Evolutionary conservation across 1,140 invertebrate genomes (phyloP), one percentile per base, ranked within the genome.

Genomic region (Bombus huntii): DNA sequence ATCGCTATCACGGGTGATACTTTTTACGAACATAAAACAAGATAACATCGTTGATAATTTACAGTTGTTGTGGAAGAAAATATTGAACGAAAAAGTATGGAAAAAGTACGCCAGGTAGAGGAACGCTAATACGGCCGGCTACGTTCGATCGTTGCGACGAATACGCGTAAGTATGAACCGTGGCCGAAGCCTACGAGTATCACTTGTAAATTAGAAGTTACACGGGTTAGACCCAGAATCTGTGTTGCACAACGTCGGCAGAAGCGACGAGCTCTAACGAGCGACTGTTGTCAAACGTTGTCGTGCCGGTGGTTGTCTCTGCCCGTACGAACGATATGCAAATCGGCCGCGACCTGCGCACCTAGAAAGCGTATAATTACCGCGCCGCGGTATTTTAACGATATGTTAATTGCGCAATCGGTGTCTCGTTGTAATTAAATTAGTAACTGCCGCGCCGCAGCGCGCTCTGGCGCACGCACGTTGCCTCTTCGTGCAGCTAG

Each of bases 311-410:
- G 47, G 66, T 80, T 80, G 77, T 85, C 79, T 71, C 78, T 72
- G 70, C 6, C 47, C 39, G 18, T 31, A 72, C 70, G 78, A 85
- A 74, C 83, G 78, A 66, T 85, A 85, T 85, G 83, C 83, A 85
- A 85, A 85, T 85, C 70, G 18, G 9, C n/a, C 15, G 28, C 83
- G 83, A 81, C 83, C 83, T 66, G 59, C 81, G 83, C 83, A 74
- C 83, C 71, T 85, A 81, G 83, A 85, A 85, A 85, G 83, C 57
- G 83, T 85, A 85, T 81, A 85, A 85, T 85, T 85, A 85, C 83
- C 57, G 59, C 83, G 39, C 83, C 34, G 83, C 57, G 78, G 83
- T 85, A 85, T 85, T 85, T 85, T 85, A 85, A 85, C 70, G 83
- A 85, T 81, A 85, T 81, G 83, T 81, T 85, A 85, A 85, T 85